Conservation (phyloP, 2,113 vertebrate genomes). For the Gobiocypris rarus region DNA sequence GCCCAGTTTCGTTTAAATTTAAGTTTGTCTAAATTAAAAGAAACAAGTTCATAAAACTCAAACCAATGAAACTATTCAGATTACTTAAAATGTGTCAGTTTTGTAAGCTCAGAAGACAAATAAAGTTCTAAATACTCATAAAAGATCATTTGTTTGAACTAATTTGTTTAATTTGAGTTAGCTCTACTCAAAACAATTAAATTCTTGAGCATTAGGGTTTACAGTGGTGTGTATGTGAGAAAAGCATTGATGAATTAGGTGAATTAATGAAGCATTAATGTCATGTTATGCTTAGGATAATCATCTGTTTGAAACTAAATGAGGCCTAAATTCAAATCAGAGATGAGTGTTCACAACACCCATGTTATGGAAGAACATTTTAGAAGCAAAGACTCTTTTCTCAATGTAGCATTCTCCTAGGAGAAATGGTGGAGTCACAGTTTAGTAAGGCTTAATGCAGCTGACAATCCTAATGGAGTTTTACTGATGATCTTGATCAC, state of each 20-base stretch:
- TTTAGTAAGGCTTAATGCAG: conserved; percentile 21
- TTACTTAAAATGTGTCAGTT: too few relatives aligned
- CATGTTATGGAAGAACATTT: conserved; percentile 34
- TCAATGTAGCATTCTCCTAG: neutral
- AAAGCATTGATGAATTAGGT: neutral
- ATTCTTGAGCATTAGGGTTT: too few relatives aligned
- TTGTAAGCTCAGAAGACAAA: too few relatives aligned
- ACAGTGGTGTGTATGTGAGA: neutral
- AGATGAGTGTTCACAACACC: neutral
- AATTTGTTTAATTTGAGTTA: too few relatives aligned
- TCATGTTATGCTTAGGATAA: neutral
- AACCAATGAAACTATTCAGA: too few relatives aligned
- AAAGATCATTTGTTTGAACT: too few relatives aligned
- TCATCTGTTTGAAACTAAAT: conserved; percentile 36
- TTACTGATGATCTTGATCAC: conserved; percentile 3
- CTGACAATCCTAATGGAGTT: neutral
- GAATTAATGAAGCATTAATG: neutral
- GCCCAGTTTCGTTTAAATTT: too few relatives aligned
- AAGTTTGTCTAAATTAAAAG: too few relatives aligned
- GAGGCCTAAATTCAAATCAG: neutral
- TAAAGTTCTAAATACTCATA: too few relatives aligned
- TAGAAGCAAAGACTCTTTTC: conserved; percentile 57
- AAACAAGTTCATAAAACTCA: too few relatives aligned
- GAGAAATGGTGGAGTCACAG: neutral
- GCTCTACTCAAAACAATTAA: too few relatives aligned